phyloP scores from a whole-genome alignment of 1,140 invertebrate genomes.

The Atta cephalotes region DNA sequence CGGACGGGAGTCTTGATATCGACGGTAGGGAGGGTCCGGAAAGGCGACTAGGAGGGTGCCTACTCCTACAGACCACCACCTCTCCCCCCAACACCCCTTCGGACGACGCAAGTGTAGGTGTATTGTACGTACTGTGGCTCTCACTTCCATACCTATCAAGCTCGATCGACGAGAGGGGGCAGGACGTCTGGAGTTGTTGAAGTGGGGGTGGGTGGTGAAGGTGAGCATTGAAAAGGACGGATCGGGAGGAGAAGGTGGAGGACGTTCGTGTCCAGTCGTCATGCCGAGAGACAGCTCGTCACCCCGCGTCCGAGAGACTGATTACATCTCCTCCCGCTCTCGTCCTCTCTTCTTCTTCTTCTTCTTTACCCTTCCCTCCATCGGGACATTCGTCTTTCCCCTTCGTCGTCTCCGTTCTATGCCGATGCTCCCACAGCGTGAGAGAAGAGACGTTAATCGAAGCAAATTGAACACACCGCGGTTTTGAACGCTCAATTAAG shows the following conservation, averaged over 20 bases:
- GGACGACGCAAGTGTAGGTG: conserved; percentile 50
- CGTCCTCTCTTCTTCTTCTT: neutral
- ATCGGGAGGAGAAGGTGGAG: conserved; percentile 60
- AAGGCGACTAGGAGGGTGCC: conserved; percentile 72
- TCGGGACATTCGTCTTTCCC: conserved; percentile 20
- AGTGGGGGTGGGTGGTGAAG: conserved; percentile 48
- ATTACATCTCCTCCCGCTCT: conserved; percentile 70
- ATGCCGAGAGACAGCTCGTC: conserved; percentile 81
- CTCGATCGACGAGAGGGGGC: conserved; percentile 40
- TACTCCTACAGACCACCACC: conserved; percentile 45
- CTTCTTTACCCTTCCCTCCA: conserved; percentile 6
- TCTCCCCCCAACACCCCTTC: neutral
- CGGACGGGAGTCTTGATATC: conserved; percentile 84
- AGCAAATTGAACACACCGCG: conserved; percentile 74
- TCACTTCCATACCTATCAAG: conserved; percentile 61
- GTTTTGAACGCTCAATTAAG: conserved; percentile 75
- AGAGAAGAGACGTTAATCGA: conserved; percentile 73
- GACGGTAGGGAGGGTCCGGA: conserved; percentile 76
- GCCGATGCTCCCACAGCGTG: conserved; percentile 55
- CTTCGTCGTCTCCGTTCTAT: neutral
- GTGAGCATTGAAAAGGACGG: conserved; percentile 55
- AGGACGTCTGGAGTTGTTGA: conserved; percentile 48
- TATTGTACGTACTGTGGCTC: conserved; percentile 58
- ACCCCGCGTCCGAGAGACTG: conserved; percentile 76
- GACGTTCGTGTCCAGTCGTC: conserved; percentile 77